Conservation (phyloP, 2,888 invertebrate genomes). For the Sycophila texana region DNA sequence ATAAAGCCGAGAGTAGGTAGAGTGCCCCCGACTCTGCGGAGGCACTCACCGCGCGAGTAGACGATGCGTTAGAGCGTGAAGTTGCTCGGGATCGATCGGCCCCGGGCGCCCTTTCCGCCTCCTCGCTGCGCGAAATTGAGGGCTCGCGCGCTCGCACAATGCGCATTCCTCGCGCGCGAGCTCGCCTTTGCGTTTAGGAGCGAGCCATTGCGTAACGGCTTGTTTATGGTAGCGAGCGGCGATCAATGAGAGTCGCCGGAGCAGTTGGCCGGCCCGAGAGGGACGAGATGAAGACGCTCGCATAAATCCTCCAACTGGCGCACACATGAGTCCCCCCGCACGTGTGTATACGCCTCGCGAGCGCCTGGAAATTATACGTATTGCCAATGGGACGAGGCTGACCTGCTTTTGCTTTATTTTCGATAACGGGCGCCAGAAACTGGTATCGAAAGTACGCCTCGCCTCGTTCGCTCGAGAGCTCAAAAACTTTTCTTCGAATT, state of each 20-base stretch:
- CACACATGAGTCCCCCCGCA: background rate
- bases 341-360: background rate
- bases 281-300: slow-evolving; percentile 9
- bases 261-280: slow-evolving; percentile 44
- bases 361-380: background rate
- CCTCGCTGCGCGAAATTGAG: background rate
- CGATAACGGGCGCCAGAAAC: background rate
- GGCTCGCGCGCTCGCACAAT: slow-evolving; percentile 19
- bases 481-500: too few species aligned
- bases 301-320: slow-evolving; percentile 13
- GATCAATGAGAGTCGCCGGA: slow-evolving; percentile 63
- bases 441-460: background rate
- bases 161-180: too few species aligned
- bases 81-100: slow-evolving; percentile 39
- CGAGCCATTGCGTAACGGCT: slow-evolving; percentile 66
- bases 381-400: background rate
- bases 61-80: slow-evolving; percentile 52
- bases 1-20: too few species aligned
- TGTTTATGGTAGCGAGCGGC: slow-evolving; percentile 70
- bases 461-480: background rate
- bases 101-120: slow-evolving; percentile 28
- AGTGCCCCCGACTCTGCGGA: slow-evolving; percentile 6
- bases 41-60: slow-evolving; percentile 13
- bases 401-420: background rate
- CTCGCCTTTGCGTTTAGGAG: background rate